A percentile compares a stretch with the other conserved stretches of the same genome.
Conservation (phyloP, 2,113 vertebrate genomes). For the Lethenteron reissneri region DNA sequence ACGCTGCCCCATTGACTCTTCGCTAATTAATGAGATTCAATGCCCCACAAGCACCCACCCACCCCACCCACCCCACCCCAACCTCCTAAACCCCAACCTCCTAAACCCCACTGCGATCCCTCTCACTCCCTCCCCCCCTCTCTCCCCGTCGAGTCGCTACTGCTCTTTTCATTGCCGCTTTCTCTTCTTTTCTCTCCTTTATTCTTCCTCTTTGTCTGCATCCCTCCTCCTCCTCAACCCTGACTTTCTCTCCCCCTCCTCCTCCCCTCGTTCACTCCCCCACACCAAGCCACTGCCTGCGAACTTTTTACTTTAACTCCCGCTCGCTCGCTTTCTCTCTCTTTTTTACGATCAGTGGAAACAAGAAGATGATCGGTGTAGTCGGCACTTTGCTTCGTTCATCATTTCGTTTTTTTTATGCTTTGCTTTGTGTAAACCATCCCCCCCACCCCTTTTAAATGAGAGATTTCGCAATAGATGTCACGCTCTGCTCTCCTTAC, state of each 20-base stretch:
- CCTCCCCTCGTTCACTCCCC: background rate
- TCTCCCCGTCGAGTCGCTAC: too few relatives aligned
- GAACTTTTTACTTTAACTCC: background rate
- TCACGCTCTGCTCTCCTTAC: too few relatives aligned
- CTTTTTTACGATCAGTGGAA: too few relatives aligned
- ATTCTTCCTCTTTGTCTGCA: background rate
- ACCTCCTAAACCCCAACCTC: background rate
- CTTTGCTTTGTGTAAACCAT: too few relatives aligned
- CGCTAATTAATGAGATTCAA: constrained; percentile 6
- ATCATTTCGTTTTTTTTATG: too few relatives aligned
- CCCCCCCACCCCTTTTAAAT: too few relatives aligned
- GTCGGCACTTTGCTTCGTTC: too few relatives aligned
- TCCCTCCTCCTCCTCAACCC: background rate
- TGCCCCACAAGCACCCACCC: background rate
- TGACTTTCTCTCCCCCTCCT: background rate
- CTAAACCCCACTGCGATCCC: background rate
- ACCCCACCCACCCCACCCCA: background rate
- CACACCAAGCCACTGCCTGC: background rate
- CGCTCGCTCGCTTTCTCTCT: background rate
- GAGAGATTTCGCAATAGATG: too few relatives aligned
- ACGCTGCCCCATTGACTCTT: background rate
- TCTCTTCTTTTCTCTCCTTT: background rate
- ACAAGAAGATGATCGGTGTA: too few relatives aligned
- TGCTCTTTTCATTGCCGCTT: too few relatives aligned
- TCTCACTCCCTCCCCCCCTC: background rate